Percentiles rank a stretch among this genome's conserved stretches.
Evolutionary conservation across 2,888 invertebrate genomes (phyloP).

Genomic region (Subacronicta megacephala): DNA sequence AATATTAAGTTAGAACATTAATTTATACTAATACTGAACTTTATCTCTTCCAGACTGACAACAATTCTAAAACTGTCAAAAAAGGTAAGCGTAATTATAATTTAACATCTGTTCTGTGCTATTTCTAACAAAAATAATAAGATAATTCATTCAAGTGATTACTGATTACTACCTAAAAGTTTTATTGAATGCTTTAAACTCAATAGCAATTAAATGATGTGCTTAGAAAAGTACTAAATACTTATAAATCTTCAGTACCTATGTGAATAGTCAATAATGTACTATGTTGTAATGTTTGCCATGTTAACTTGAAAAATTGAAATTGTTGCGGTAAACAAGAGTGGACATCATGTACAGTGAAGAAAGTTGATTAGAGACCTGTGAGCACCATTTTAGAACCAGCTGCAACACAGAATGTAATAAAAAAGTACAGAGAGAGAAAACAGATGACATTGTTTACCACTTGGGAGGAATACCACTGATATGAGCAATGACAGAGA

Average conservation of each 20-base stretch:
- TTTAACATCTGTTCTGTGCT: conserved; percentile 13
- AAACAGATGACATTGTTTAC: conserved; percentile 42
- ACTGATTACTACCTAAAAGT: conserved; percentile 8
- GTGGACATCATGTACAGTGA: conserved; percentile 48
- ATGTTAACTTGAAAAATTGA: conserved; percentile 30
- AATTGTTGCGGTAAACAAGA: conserved; percentile 50
- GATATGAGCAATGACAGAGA: conserved; percentile 50
- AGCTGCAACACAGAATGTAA: conserved; percentile 48
- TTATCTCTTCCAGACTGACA: conserved; percentile 87
- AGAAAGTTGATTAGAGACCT: conserved; percentile 47
- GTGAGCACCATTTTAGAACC: conserved; percentile 45
- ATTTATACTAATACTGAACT: conserved; percentile 34
- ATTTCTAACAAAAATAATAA: conserved; percentile 10
- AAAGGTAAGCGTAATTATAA: conserved; percentile 84
- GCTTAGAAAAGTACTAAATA: conserved; percentile 9
- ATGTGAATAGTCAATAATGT: conserved; percentile 25
- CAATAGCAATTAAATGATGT: conserved; percentile 12
- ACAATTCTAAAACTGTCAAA: conserved; percentile 84
- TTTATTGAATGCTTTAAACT: conserved; percentile 4
- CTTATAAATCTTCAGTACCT: conserved; percentile 6
- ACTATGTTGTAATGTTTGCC: conserved; percentile 32
- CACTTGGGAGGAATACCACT: conserved; percentile 50
- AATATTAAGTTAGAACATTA: too few relatives aligned
- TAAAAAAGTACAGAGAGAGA: conserved; percentile 50
- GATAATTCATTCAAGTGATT: conserved; percentile 21